Evolutionary conservation across 2,888 invertebrate species (phyloP), one percentile per base, ranked within the genome.

Genomic region (Lamellibrachia satsuma): DNA sequence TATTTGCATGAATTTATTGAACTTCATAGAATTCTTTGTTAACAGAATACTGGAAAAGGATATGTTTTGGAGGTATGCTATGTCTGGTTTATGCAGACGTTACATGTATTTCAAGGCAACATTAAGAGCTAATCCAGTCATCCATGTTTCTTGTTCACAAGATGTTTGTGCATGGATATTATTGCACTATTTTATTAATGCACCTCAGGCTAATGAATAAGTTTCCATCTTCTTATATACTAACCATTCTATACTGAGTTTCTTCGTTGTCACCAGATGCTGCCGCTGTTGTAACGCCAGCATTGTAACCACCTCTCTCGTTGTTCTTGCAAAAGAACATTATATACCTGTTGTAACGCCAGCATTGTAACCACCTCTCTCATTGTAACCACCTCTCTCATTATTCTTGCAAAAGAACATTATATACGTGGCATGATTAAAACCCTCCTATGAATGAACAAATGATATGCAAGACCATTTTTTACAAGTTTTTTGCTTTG

Each of bases 291-390:
- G 93, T 93, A 93, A 96, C 96, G 15, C 96, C 96, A 22, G 96
- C 96, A 95, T 96, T 96, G 93, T 96, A 96, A 7, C 96, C 96
- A 55, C 96, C 96, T 92, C 96, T 93, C 93, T 96, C 95, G 93
- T 96, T 96, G 94, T 96, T 96, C 96, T 96, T 94, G 75, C 92
- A 93, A 52, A 27, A 92, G n/a, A n/a, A 51, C 15, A 92, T 90
- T 6, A 90, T 75, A 7, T 27, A 57, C 92, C 93, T 9, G 94
- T 94, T 3, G 93, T 93, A 93, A 96, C 96, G 15, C 96, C 96
- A 22, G 96, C 96, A 95, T 96, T 96, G 93, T 96, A 96, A 7
- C 96, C 96, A 55, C 96, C 96, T 92, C 96, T 93, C 93, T 96
- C 95, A 93, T 96, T 96, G 94, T 96, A n/a, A 75, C 15, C 92